Conservation (phyloP, 2,888 invertebrate species). For the Andrena hattorfiana region DNA sequence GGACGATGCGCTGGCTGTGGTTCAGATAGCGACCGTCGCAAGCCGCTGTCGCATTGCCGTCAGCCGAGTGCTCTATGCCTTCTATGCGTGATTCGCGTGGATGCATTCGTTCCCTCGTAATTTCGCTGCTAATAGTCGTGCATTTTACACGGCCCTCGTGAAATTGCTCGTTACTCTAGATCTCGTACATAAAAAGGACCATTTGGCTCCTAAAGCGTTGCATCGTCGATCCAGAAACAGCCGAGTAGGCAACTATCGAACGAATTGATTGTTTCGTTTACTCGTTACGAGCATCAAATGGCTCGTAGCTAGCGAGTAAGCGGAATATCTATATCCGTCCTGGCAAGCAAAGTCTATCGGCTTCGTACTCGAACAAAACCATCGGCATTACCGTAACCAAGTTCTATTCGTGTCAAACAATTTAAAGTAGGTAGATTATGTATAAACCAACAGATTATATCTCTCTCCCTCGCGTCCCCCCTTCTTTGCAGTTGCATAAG, state of each 20-base stretch:
- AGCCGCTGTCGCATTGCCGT: no score
- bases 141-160: no score
- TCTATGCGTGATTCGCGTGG: no score
- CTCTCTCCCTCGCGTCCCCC: not conserved
- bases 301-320: constrained; percentile 5
- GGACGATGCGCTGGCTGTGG: no score
- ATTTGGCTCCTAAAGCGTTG: constrained; percentile 8
- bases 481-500: constrained; percentile 24
- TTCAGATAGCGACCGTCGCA: no score
- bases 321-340: constrained; percentile 48
- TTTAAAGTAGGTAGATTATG: constrained; percentile 56
- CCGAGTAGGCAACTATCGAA: not conserved
- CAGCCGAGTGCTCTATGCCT: no score
- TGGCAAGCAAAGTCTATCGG: constrained; percentile 45
- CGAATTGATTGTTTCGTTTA: constrained; percentile 6
- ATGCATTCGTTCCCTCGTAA: no score
- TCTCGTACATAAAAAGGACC: not conserved
- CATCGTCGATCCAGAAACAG: constrained; percentile 13
- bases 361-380: constrained; percentile 54
- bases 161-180: not conserved
- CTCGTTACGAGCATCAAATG: not conserved
- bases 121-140: not conserved
- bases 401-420: constrained; percentile 63
- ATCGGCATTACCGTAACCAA: constrained; percentile 30
- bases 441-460: constrained; percentile 2